Conservation (phyloP, 2,888 invertebrate genomes). For the Eugnorisma glareosa region DNA sequence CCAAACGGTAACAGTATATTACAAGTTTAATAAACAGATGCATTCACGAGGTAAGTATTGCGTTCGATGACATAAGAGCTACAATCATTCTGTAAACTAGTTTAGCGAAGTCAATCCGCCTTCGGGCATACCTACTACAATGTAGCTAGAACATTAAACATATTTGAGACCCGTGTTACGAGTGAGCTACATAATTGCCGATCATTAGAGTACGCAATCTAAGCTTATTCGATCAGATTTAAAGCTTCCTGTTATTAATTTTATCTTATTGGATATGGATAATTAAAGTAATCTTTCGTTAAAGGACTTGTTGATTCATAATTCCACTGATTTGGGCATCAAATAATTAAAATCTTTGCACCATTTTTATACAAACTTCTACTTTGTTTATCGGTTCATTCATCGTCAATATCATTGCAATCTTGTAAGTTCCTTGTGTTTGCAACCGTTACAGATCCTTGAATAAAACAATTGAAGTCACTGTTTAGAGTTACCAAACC, state of each 20-base stretch:
- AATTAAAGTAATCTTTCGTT: not conserved
- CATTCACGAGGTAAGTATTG: slow-evolving; percentile 53
- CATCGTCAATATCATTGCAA: not conserved
- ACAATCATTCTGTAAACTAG: slow-evolving; percentile 60
- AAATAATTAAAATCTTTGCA: not conserved
- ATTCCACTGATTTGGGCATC: not conserved
- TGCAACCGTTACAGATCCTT: slow-evolving; percentile 68
- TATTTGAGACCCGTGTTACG: slow-evolving; percentile 26
- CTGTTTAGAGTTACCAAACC: slow-evolving; percentile 70
- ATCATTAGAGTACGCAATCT: slow-evolving; percentile 28
- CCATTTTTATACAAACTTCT: not conserved
- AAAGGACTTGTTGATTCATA: not conserved
- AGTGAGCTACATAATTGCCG: slow-evolving; percentile 25
- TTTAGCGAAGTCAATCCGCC: slow-evolving; percentile 50
- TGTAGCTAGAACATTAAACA: slow-evolving; percentile 49
- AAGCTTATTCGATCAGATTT: slow-evolving; percentile 23
- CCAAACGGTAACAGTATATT: slow-evolving; percentile 49
- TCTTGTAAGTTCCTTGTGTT: slow-evolving; percentile 58
- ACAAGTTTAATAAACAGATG: slow-evolving; percentile 62
- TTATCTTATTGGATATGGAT: not conserved
- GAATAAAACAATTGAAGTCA: slow-evolving; percentile 70
- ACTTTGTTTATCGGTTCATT: slow-evolving; percentile 5
- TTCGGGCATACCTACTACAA: slow-evolving; percentile 45
- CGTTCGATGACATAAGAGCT: slow-evolving; percentile 65
- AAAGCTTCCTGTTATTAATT: slow-evolving; percentile 18